These are phyloP conservation scores for Axis porcinus DNA, from an alignment of 2,113 vertebrate genomes.

Conservation along the genomic window DNA sequence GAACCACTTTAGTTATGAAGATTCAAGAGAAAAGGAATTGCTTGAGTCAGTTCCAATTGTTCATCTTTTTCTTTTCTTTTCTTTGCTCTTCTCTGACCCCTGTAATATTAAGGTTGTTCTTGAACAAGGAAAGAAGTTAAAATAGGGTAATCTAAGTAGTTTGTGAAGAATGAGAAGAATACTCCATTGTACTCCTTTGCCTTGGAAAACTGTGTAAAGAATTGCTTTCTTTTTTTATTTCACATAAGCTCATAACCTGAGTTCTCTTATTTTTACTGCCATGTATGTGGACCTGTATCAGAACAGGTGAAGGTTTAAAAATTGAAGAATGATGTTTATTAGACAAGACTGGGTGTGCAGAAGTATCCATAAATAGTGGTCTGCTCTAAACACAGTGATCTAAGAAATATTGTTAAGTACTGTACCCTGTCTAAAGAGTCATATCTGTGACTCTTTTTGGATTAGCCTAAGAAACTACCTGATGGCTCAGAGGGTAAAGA, in stretches of 20 bases:
- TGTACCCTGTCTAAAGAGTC: neutral
- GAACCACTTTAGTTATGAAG: neutral
- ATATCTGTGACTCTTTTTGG: neutral
- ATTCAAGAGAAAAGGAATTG: neutral
- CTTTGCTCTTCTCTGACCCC: neutral
- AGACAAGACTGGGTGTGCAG: neutral
- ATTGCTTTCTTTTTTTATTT: neutral
- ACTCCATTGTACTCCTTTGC: neutral
- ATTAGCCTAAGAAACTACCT: neutral
- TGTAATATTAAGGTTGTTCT: neutral
- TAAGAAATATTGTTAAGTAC: neutral
- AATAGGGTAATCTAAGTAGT: neutral
- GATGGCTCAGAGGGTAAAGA: neutral
- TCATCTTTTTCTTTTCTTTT: neutral
- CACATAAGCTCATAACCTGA: neutral
- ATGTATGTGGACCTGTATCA: fast-evolving
- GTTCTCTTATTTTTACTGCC: neutral
- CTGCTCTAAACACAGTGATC: neutral
- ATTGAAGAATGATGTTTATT: neutral
- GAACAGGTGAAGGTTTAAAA: neutral
- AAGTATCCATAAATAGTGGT: neutral
- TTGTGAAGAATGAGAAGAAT: neutral
- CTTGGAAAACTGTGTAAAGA: neutral
- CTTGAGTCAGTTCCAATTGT: neutral
- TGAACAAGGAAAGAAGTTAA: neutral